Evolutionary conservation across 2,888 invertebrate species (phyloP), one percentile per base, ranked within the genome.

Genomic region (Tethea ocularis): DNA sequence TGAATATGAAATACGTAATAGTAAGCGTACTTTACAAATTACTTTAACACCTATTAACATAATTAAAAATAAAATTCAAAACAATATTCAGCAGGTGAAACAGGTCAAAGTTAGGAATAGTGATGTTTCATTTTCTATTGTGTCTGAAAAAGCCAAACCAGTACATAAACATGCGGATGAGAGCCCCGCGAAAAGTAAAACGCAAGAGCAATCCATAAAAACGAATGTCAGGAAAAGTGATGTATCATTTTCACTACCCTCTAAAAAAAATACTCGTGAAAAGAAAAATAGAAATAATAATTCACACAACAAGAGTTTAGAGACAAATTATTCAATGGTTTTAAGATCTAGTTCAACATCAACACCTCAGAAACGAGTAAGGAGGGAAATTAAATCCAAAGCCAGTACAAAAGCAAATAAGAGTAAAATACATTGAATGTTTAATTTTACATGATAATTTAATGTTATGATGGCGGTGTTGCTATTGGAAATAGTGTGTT

Each of bases 241-340:
- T 41, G 38, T 76, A 13, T 73, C 77, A 8, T 76, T 75, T 61
- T 66, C 73, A 1, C 51, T 76, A 51, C 23, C 59, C 8, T 57
- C 56, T 24, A 61, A 63, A 58, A 60, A 61, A 10, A 64, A 63
- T 33, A 60, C 66, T 24, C 38, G 61, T 26, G 33, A 22, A 13
- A 26, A 20, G 11, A 54, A 54, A 54, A 33, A 54, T 33, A 13
- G 1, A 29, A 53, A 54, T 15, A 54, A 33, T 33, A 33, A 20
- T 54, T 22, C 54, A 11, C 22, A 29, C 10, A 17, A 33, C 33
- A 33, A 29, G 17, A 53, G 13, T 54, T 8, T 10, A 5, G 46
- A 20, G 1, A 7, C 8, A 46, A 46, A 46, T 20, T 20, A 1
- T 20, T 46, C 46, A 20, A 46, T 46, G 46, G n/a, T n/a, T 20